A percentile compares a stretch with the other conserved stretches of the same genome.
Conservation (phyloP, 2,888 invertebrate genomes). For the Litoditis marina region DNA sequence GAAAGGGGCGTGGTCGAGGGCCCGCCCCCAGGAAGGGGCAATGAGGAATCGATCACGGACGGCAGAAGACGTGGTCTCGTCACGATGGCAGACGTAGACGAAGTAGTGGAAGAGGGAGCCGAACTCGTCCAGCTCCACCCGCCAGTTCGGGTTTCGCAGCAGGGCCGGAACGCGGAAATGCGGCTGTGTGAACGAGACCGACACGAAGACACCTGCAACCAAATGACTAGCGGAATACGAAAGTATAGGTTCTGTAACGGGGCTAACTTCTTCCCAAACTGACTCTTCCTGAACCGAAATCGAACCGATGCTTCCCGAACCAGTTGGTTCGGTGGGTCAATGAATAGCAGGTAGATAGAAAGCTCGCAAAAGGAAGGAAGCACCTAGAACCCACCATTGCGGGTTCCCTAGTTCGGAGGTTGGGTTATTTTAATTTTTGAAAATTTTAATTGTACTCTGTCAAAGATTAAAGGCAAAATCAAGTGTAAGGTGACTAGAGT, state of each 20-base stretch:
- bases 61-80: conserved; percentile 13
- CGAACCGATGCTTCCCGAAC: too few species aligned
- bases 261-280: too few species aligned
- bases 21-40: conserved; percentile 16
- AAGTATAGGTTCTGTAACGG: too few species aligned
- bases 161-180: conserved; percentile 63
- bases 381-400: too few species aligned
- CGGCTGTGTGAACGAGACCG: conserved; percentile 65
- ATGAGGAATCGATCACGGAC: conserved; percentile 20
- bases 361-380: too few species aligned
- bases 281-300: too few species aligned
- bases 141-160: conserved; percentile 39
- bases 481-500: too few species aligned
- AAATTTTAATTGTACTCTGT: too few species aligned
- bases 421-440: too few species aligned
- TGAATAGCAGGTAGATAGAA: background rate
- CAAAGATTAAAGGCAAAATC: too few species aligned
- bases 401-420: background rate
- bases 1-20: background rate
- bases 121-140: conserved; percentile 40
- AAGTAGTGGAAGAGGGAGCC: conserved; percentile 51
- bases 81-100: conserved; percentile 43
- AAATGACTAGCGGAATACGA: too few species aligned
- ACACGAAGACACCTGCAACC: conserved; percentile 35
- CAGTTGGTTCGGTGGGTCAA: too few species aligned